A percentile compares a stretch with the other conserved stretches of the same genome.
These are phyloP conservation scores for Pristionchus mayeri DNA, from an alignment of 2,888 invertebrate genomes.

Conservation along the genomic window DNA sequence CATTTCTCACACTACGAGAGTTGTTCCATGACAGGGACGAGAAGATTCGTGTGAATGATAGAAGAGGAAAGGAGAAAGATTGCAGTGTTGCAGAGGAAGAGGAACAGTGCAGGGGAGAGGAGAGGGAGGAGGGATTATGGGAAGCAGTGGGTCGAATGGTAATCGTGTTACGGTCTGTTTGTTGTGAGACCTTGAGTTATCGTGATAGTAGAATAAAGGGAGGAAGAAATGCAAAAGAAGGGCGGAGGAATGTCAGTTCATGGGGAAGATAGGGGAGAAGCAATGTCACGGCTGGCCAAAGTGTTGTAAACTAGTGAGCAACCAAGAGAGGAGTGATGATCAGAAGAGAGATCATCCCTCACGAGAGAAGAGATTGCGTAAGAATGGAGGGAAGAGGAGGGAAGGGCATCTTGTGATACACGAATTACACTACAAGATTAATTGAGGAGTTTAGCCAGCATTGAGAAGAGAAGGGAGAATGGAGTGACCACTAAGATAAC, in stretches of 20 bases:
- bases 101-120: not conserved
- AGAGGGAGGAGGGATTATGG: not conserved
- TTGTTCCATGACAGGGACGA: not conserved
- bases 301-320: not conserved
- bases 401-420: not conserved
- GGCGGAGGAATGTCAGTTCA: conserved; percentile 5
- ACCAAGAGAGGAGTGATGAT: not conserved
- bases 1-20: not conserved
- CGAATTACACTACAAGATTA: conserved; percentile 33
- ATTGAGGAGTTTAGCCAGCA: conserved; percentile 34
- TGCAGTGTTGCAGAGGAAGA: not conserved
- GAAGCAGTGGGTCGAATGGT: not conserved
- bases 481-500: not conserved
- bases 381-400: not conserved
- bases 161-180: conserved; percentile 26
- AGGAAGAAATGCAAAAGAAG: not conserved
- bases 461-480: not conserved
- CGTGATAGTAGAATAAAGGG: not conserved
- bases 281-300: not conserved
- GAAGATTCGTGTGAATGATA: conserved; percentile 33
- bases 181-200: conserved; percentile 28
- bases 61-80: not conserved
- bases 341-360: not conserved
- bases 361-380: not conserved
- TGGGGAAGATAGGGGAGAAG: not conserved